Evolutionary conservation across 2,797 vertebrate genomes (phyloP).

Genomic region (Orientallactaga sibirica): DNA sequence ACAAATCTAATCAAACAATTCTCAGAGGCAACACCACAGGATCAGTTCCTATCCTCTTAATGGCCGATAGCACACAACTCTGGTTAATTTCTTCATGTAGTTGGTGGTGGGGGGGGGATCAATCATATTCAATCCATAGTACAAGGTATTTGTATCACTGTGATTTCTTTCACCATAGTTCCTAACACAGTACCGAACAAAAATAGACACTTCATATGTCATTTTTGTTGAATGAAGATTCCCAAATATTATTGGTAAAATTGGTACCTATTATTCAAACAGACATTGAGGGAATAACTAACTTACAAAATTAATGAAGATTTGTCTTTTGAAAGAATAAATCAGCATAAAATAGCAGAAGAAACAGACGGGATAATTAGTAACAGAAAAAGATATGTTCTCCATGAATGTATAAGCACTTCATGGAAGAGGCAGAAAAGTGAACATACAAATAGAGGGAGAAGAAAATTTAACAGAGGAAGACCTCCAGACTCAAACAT

Average conservation of each 20-base stretch:
- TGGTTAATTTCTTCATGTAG: neutral
- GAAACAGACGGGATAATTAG: too few relatives aligned
- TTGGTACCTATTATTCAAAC: neutral
- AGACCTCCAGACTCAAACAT: neutral
- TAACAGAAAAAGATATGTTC: neutral
- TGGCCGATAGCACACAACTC: neutral
- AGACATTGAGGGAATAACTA: neutral
- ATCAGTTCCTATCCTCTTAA: neutral
- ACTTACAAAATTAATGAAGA: neutral
- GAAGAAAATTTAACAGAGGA: neutral
- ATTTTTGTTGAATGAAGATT: neutral
- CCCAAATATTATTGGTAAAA: neutral
- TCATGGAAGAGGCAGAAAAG: neutral
- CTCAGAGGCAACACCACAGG: neutral
- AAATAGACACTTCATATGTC: neutral
- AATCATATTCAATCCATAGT: neutral
- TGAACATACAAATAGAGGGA: neutral
- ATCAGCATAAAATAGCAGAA: neutral
- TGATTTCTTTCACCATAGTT: neutral
- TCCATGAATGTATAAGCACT: neutral
- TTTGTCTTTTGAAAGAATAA: slow-evolving; percentile 16
- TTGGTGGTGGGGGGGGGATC: neutral
- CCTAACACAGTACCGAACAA: neutral
- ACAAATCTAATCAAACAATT: neutral
- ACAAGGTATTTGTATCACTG: neutral